Evolutionary conservation across 2,113 vertebrate genomes (phyloP).

Genomic region (Formicarius rufipectus): DNA sequence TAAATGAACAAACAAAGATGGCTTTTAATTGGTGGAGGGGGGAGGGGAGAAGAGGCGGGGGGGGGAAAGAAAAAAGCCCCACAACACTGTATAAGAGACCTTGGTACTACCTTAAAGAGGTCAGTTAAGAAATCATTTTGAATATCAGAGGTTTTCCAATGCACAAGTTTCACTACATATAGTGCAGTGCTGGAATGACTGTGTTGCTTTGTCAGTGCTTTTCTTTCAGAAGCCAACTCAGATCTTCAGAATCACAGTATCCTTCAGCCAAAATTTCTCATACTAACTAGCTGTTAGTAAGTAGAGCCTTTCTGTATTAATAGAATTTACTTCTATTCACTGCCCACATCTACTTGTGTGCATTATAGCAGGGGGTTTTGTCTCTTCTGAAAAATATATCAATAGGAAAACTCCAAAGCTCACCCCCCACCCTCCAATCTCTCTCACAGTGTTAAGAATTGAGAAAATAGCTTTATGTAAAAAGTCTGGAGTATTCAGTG

Average conservation of each 20-base stretch:
- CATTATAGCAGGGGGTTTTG: not conserved
- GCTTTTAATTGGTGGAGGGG: too few relatives aligned
- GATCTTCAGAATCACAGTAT: not conserved
- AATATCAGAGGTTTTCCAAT: not conserved
- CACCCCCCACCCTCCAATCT: not conserved
- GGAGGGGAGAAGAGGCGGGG: too few relatives aligned
- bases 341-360: not conserved
- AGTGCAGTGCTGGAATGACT: not conserved
- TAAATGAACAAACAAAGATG: not conserved
- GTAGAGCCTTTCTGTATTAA: not conserved
- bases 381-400: not conserved
- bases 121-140: not conserved
- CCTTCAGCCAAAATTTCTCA: not conserved
- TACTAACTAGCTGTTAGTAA: not conserved
- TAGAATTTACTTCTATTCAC: conserved; percentile 11
- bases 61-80: not conserved
- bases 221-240: not conserved
- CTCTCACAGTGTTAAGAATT: not conserved
- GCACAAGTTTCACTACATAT: not conserved
- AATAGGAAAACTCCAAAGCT: conserved; percentile 14
- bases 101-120: not conserved
- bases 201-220: not conserved
- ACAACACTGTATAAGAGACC: not conserved
- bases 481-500: not conserved
- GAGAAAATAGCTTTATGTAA: conserved; percentile 12